These are phyloP conservation scores for Watsonalla binaria DNA, from an alignment of 2,888 invertebrate genomes.

Conservation along the genomic window DNA sequence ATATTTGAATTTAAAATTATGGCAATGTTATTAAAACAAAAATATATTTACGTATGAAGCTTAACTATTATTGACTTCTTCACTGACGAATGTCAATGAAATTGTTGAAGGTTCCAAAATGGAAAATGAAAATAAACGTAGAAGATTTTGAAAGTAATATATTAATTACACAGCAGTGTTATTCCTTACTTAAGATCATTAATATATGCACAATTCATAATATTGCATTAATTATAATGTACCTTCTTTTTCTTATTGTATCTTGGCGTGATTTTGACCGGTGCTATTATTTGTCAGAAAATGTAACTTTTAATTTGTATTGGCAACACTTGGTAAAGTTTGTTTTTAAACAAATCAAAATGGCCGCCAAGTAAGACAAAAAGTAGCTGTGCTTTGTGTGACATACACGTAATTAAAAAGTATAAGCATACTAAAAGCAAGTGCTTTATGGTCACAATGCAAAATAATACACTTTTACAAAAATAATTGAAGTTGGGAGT, in stretches of 20 bases:
- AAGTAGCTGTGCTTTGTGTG: slow-evolving; percentile 31
- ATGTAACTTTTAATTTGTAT: slow-evolving; percentile 18
- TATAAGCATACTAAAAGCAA: slow-evolving; percentile 65
- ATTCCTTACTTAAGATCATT: neutral
- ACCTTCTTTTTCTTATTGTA: slow-evolving; percentile 10
- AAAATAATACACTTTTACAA: slow-evolving; percentile 50
- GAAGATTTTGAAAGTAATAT: slow-evolving; percentile 5
- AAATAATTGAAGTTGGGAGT: slow-evolving; percentile 41
- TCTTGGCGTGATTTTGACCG: slow-evolving; percentile 14
- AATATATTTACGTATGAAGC: slow-evolving; percentile 16
- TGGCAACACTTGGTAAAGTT: slow-evolving; percentile 21
- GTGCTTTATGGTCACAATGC: slow-evolving; percentile 56
- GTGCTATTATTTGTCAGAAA: neutral
- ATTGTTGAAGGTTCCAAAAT: slow-evolving; percentile 29
- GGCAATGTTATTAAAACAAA: slow-evolving; percentile 54
- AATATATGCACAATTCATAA: slow-evolving; percentile 6
- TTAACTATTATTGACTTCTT: slow-evolving; percentile 40
- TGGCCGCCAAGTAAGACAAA: slow-evolving; percentile 25
- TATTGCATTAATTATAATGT: slow-evolving; percentile 21
- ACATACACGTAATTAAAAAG: slow-evolving; percentile 36
- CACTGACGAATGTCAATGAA: slow-evolving; percentile 24
- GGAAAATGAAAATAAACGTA: slow-evolving; percentile 18
- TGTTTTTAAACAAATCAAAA: slow-evolving; percentile 10
- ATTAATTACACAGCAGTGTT: neutral
- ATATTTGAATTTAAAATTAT: slow-evolving; percentile 55